These are phyloP conservation scores for Cephus runcator DNA, from an alignment of 2,888 invertebrate genomes.

Conservation along the genomic window DNA sequence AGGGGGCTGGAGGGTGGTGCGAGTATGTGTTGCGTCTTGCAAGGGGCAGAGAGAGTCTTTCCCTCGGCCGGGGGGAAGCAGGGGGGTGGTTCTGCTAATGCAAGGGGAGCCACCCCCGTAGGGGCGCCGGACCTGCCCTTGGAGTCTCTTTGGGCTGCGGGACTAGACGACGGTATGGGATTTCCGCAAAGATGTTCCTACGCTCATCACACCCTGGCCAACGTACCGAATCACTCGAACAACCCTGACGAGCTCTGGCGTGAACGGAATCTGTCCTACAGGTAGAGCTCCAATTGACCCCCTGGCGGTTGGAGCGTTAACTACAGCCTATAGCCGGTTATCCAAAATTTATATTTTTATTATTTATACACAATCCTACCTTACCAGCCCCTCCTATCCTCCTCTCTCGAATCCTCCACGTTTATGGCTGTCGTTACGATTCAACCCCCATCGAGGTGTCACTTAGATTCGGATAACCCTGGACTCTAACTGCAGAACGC, in stretches of 20 bases:
- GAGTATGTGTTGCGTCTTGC: conserved; percentile 60
- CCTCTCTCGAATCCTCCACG: not conserved
- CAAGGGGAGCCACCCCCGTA: conserved; percentile 24
- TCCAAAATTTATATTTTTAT: not conserved
- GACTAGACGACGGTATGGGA: conserved; percentile 62
- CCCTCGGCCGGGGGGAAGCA: conserved; percentile 53
- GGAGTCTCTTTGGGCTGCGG: conserved; percentile 63
- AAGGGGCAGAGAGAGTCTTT: conserved; percentile 59
- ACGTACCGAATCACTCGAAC: conserved; percentile 31
- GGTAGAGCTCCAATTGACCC: conserved; percentile 28
- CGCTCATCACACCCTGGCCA: conserved; percentile 46
- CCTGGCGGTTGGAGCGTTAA: not conserved
- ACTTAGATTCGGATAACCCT: not conserved
- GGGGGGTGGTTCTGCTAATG: conserved; percentile 16
- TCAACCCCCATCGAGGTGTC: not conserved
- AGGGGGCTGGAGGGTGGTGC: conserved; percentile 48
- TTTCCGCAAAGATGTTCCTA: conserved; percentile 58
- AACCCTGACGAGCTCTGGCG: conserved; percentile 53
- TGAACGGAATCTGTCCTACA: conserved; percentile 48
- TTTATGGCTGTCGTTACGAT: not conserved
- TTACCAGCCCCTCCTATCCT: not conserved
- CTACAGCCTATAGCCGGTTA: not conserved
- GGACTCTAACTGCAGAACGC: conserved; percentile 36
- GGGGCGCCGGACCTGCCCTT: conserved; percentile 53
- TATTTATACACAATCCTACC: not conserved